Percentiles rank a stretch among this genome's conserved stretches.
These are phyloP conservation scores for Allygus modestus DNA, from an alignment of 2,888 invertebrate species.

Conservation along the genomic window DNA sequence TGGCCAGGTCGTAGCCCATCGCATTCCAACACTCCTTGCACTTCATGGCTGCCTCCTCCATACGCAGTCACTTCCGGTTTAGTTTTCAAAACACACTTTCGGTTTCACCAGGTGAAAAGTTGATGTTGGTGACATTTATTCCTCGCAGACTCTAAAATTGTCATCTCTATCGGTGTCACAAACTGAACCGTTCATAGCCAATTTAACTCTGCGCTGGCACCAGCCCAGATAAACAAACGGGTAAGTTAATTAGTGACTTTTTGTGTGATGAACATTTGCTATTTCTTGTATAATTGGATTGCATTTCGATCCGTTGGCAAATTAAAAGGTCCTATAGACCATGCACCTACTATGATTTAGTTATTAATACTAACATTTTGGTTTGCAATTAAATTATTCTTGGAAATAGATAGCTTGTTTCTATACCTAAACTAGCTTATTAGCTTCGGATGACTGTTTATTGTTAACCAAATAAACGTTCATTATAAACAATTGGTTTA, in stretches of 20 bases:
- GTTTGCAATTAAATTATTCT: too few species aligned
- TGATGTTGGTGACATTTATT: background rate
- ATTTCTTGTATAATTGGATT: background rate
- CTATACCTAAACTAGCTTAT: too few species aligned
- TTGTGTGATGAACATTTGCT: background rate
- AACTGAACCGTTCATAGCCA: conserved; percentile 1
- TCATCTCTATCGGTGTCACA: background rate
- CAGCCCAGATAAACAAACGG: background rate
- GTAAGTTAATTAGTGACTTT: background rate
- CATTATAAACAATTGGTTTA: too few species aligned
- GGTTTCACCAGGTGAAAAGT: background rate
- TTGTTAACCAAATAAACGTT: too few species aligned
- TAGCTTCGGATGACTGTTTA: too few species aligned
- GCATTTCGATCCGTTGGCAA: background rate
- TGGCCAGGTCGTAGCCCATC: conserved; percentile 22
- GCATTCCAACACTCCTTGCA: conserved; percentile 51
- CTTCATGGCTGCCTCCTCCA: background rate
- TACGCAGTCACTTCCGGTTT: background rate
- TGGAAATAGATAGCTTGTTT: too few species aligned
- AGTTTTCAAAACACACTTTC: background rate
- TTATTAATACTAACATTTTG: background rate
- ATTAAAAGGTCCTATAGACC: background rate
- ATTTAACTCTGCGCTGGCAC: background rate
- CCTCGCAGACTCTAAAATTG: background rate
- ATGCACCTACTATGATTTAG: background rate